phyloP scores from a whole-genome alignment of 2,888 invertebrate genomes.

The Uloborus plumipes region DNA sequence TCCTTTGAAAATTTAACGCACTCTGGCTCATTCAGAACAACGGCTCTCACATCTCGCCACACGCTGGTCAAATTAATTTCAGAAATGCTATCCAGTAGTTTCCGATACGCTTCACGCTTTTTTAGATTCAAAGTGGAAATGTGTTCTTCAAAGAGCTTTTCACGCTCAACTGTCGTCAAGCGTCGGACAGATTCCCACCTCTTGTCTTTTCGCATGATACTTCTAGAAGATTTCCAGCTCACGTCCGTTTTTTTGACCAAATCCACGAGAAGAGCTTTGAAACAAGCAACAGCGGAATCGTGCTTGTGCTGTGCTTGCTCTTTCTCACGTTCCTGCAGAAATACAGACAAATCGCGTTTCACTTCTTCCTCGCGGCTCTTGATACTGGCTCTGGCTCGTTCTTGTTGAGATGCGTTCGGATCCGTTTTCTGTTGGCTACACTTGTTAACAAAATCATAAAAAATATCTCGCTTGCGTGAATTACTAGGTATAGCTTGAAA shows the following conservation, averaged over 20 bases:
- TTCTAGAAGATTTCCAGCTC: slow-evolving; percentile 19
- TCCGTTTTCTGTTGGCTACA: neutral
- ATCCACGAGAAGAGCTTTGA: slow-evolving; percentile 26
- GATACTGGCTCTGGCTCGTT: slow-evolving; percentile 5
- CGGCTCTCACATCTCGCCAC: slow-evolving; percentile 74
- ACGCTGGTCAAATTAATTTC: slow-evolving; percentile 21
- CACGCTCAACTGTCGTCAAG: slow-evolving; percentile 8
- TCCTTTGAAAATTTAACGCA: slow-evolving; percentile 86
- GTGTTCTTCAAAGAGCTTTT: slow-evolving; percentile 18
- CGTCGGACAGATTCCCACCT: slow-evolving; percentile 16
- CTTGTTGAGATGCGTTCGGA: slow-evolving; percentile 11
- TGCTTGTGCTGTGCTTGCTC: slow-evolving; percentile 20
- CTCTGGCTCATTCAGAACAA: slow-evolving; percentile 88
- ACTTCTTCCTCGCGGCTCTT: slow-evolving; percentile 21
- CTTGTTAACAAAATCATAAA: slow-evolving; percentile 10
- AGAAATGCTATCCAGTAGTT: slow-evolving; percentile 9
- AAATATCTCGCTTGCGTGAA: neutral
- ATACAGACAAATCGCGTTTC: slow-evolving; percentile 9
- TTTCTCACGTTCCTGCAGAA: slow-evolving; percentile 13
- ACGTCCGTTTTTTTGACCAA: slow-evolving; percentile 6
- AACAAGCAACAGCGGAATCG: slow-evolving; percentile 4
- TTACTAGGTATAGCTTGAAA: slow-evolving; percentile 15
- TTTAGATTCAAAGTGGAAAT: neutral
- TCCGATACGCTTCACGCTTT: slow-evolving; percentile 18
- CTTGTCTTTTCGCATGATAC: slow-evolving; percentile 18